phyloP scores from a whole-genome alignment of 1,140 invertebrate species.

The Lepidurus couesii region DNA sequence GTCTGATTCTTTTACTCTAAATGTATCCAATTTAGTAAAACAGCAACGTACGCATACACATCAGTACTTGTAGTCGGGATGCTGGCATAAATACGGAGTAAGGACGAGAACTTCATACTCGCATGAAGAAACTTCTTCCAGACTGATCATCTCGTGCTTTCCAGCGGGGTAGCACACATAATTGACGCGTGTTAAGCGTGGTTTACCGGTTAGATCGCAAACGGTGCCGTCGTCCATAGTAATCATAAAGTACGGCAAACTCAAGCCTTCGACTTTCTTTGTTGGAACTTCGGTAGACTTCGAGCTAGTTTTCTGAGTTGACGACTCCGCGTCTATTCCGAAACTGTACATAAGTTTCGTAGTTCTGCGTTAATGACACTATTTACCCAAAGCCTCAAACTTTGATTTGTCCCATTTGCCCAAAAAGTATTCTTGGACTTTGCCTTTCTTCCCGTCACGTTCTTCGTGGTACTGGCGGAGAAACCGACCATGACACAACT shows the following conservation, averaged over 20 bases:
- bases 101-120: constrained; percentile 88
- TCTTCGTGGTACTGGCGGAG: constrained; percentile 93
- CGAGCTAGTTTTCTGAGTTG: constrained; percentile 43
- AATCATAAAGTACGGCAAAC: constrained; percentile 53
- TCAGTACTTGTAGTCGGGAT: constrained; percentile 73
- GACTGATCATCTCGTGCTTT: constrained; percentile 85
- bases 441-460: constrained; percentile 74
- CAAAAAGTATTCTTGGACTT: constrained; percentile 73
- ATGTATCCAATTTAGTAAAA: constrained; percentile 27
- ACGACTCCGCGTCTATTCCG: constrained; percentile 37
- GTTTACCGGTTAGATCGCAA: constrained; percentile 85
- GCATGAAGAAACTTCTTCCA: constrained; percentile 89
- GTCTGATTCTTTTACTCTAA: constrained; percentile 64
- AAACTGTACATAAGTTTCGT: constrained; percentile 33
- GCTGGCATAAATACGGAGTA: constrained; percentile 74
- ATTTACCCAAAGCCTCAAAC: constrained; percentile 39
- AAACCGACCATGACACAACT: constrained; percentile 86
- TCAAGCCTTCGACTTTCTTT: constrained; percentile 77
- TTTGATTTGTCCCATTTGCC: constrained; percentile 61
- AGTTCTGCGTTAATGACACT: background rate
- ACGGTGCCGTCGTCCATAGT: constrained; percentile 61
- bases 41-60: constrained; percentile 25
- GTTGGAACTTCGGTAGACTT: constrained; percentile 49
- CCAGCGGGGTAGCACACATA: constrained; percentile 79
- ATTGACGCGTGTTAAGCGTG: constrained; percentile 68